Evolutionary conservation across 2,113 vertebrate species (phyloP), one percentile per base, ranked within the genome.

Genomic region (Rynchops niger): DNA sequence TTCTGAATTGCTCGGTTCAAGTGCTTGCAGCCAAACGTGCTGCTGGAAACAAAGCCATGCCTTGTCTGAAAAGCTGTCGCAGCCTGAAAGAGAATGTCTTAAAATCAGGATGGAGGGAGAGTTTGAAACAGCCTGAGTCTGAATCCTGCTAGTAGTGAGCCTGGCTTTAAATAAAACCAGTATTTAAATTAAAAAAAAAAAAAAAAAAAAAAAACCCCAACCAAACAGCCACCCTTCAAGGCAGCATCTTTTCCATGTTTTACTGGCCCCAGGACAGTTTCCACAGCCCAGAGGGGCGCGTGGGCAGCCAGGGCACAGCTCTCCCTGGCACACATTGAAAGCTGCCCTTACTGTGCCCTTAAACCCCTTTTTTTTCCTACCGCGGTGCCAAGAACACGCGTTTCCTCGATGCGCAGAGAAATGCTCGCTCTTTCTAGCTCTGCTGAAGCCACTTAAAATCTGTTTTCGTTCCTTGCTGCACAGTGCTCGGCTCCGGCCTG

Each of bases 371-470:
- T 67, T 67, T 65, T 72, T 42, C 70, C 82, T 63, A 2, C 49
- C 2, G 0, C 5, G 0, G 30, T 36, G 58, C 29, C 85, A 79
- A 61, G n/a, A 67, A 52, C 1, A 36, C 2, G 4, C 1, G 1
- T 29, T 82, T 59, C 26, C 56, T 76, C 2, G 0, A 36, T 34
- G 34, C 2, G 0, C 38, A 49, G 58, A 20, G 63, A 47, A 53
- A 52, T 7, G 16, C 32, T 72, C 4, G 0, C 30, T 77, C 27
- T 67, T 76, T 66, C 71, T 58, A 32, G 42, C 42, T 72, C 53
- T 73, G 27, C 53, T 1, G 7, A 69, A 73, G 18, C 42, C 34
- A 15, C 49, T 32, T 30, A n/a, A 66, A 63, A 56, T n/a, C 18
- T 34, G 21, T 0, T 25, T 80, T 62, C 17, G 3, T 23, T 49